These are phyloP conservation scores for Agrilus planipennis DNA, from an alignment of 1,140 invertebrate genomes.

Conservation along the genomic window DNA sequence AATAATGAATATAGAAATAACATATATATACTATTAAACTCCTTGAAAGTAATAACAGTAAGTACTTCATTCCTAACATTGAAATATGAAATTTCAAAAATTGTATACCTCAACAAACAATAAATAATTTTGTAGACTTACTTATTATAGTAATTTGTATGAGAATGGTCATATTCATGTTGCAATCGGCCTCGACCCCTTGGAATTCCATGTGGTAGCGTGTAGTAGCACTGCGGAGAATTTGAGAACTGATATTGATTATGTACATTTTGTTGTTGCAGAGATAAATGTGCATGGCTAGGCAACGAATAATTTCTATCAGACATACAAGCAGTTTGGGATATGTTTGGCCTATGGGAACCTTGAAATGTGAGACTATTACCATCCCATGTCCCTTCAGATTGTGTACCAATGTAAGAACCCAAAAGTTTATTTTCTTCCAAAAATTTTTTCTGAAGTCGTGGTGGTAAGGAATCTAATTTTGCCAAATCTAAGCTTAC, in stretches of 20 bases:
- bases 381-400: conserved; percentile 40
- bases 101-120: too few species aligned
- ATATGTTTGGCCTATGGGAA: background rate
- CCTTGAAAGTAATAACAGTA: too few species aligned
- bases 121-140: too few species aligned
- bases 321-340: background rate
- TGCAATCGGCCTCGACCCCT: conserved; percentile 28
- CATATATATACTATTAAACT: too few species aligned
- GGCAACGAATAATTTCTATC: background rate
- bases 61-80: too few species aligned
- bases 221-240: conserved; percentile 7
- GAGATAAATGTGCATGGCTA: background rate
- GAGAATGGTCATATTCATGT: conserved; percentile 13
- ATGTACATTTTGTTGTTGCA: background rate
- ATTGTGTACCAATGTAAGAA: conserved; percentile 18
- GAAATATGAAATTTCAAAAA: too few species aligned
- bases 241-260: conserved; percentile 1
- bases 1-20: too few species aligned
- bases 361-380: conserved; percentile 38
- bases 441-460: conserved; percentile 40
- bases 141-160: too few species aligned
- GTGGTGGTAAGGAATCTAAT: conserved; percentile 40
- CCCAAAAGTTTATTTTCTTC: conserved; percentile 35
- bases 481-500: conserved; percentile 34
- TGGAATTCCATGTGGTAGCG: conserved; percentile 35